Conservation (phyloP, 2,113 vertebrate genomes). For the Trogon melanurus region DNA sequence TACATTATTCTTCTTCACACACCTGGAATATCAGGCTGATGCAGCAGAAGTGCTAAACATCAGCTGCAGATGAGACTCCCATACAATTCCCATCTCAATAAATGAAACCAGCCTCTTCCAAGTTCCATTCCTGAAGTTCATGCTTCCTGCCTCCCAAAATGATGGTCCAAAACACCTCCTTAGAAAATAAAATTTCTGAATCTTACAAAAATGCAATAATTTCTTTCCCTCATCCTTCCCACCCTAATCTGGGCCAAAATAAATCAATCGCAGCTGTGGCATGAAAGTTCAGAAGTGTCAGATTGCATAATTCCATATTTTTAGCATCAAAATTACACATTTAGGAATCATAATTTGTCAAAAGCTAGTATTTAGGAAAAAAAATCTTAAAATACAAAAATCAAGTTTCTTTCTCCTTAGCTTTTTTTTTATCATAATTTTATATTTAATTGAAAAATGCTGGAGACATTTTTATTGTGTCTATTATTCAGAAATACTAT, state of each 20-base stretch:
- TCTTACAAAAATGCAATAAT: background rate
- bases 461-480: background rate
- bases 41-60: background rate
- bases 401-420: background rate
- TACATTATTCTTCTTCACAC: background rate
- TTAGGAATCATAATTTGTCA: background rate
- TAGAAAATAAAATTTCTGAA: background rate
- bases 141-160: background rate
- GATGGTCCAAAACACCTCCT: background rate
- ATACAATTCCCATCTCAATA: background rate
- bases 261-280: background rate
- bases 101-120: background rate
- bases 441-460: background rate
- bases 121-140: background rate
- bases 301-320: background rate
- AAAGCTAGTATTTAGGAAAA: background rate
- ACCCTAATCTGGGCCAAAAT: background rate
- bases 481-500: background rate
- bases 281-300: background rate
- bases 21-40: background rate
- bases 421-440: background rate
- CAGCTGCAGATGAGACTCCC: background rate
- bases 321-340: background rate
- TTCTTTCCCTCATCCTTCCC: background rate
- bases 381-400: background rate